Conservation (phyloP, 2,888 invertebrate genomes). For the Carabus problematicus region DNA sequence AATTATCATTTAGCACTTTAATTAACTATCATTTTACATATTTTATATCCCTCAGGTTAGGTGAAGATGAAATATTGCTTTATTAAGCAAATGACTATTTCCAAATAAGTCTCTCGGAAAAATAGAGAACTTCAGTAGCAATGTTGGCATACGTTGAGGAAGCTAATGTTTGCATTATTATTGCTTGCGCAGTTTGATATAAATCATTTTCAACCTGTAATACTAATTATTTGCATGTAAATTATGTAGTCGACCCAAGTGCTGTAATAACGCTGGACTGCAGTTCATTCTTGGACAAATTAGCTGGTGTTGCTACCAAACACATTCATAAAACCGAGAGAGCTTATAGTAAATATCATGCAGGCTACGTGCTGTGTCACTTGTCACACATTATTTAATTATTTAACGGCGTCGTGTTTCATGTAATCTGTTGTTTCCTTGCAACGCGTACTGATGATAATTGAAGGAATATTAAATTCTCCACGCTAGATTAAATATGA, state of each 20-base stretch:
- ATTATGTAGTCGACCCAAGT: constrained; percentile 28
- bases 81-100: constrained; percentile 38
- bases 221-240: constrained; percentile 40
- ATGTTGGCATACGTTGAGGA: constrained; percentile 35
- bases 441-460: too few species aligned
- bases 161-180: constrained; percentile 40
- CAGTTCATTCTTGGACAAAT: too few species aligned
- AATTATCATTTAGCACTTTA: constrained; percentile 38
- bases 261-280: constrained; percentile 3
- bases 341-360: too few species aligned
- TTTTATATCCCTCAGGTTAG: constrained; percentile 24
- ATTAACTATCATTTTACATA: constrained; percentile 33
- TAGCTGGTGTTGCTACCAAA: too few species aligned
- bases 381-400: too few species aligned
- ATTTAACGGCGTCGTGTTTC: too few species aligned
- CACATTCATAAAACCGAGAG: too few species aligned
- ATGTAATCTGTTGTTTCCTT: too few species aligned
- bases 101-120: constrained; percentile 36
- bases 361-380: too few species aligned
- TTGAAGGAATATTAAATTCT: too few species aligned
- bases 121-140: constrained; percentile 36
- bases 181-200: constrained; percentile 35
- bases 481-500: background rate
- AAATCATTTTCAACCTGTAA: constrained; percentile 40
- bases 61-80: constrained; percentile 39